A percentile compares a stretch with the other conserved stretches of the same genome.
Evolutionary conservation across 37 sponge, comb jelly and placozoan species (phyloP).

Genomic region (Ephydatia muelleri): DNA sequence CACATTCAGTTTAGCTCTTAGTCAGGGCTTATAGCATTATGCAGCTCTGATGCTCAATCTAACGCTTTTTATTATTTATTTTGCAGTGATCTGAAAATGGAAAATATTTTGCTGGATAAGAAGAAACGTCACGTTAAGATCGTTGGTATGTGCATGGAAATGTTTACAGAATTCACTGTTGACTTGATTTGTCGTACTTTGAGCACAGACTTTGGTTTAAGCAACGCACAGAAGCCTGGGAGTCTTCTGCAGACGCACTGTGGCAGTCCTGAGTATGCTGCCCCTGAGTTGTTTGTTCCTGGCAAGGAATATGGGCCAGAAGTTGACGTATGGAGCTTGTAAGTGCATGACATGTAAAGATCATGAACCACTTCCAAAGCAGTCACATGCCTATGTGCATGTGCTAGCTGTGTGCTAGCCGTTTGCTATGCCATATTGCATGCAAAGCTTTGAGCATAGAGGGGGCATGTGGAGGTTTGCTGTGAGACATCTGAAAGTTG

Average conservation of each 20-base stretch:
- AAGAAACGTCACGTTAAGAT: constrained; percentile 89
- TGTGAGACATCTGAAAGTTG: neutral
- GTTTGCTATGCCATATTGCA: neutral
- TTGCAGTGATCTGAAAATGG: constrained; percentile 95
- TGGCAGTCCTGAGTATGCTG: constrained; percentile 98
- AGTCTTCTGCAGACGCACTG: constrained; percentile 93
- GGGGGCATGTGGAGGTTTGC: neutral
- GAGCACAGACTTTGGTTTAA: constrained; percentile 88
- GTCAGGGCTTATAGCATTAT: neutral
- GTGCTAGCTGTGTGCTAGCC: neutral
- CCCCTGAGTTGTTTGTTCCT: constrained; percentile 97
- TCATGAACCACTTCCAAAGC: too few relatives aligned
- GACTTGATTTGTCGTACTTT: neutral
- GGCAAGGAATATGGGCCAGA: constrained; percentile 95
- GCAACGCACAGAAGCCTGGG: constrained; percentile 87
- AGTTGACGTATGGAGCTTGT: constrained; percentile 98
- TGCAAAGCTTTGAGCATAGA: neutral
- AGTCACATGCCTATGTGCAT: neutral
- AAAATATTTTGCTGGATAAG: constrained; percentile 95
- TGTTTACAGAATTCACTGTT: neutral
- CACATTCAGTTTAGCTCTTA: neutral
- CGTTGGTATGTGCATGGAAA: constrained; percentile 76
- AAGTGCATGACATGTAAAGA: constrained; percentile 60
- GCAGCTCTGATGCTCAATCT: neutral
- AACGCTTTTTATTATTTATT: neutral